These are phyloP conservation scores for Austrolebias charrua DNA, from an alignment of 2,797 vertebrate genomes.

Conservation along the genomic window DNA sequence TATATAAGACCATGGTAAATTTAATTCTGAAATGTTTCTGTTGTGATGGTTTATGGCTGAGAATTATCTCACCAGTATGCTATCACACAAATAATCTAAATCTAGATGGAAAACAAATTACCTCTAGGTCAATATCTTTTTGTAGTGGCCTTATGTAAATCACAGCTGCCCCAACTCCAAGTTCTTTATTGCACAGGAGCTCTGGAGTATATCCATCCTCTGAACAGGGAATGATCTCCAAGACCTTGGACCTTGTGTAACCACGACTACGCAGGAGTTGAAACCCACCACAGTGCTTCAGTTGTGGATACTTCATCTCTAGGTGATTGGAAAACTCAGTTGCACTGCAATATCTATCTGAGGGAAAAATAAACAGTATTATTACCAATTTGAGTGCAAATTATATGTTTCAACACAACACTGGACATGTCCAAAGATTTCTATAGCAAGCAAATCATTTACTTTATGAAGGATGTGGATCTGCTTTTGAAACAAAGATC, in stretches of 20 bases:
- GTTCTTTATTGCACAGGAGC: not conserved
- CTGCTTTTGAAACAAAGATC: too few species aligned
- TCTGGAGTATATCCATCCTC: not conserved
- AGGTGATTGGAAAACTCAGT: not conserved
- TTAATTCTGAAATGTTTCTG: not conserved
- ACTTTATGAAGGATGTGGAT: too few species aligned
- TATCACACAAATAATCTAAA: not conserved
- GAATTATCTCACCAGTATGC: not conserved
- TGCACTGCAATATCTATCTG: not conserved
- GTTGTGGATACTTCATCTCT: not conserved
- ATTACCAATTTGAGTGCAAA: not conserved
- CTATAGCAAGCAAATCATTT: too few species aligned
- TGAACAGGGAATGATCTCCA: not conserved
- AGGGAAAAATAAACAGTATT: not conserved
- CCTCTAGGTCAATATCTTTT: slow-evolving; percentile 5
- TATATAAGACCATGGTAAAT: not conserved
- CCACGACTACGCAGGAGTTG: not conserved
- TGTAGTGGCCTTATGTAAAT: slow-evolving; percentile 1
- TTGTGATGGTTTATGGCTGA: slow-evolving; percentile 6
- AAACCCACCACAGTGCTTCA: slow-evolving; percentile 5
- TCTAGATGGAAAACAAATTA: not conserved
- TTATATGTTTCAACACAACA: not conserved
- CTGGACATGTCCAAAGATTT: too few species aligned
- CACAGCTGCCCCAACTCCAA: slow-evolving; percentile 9
- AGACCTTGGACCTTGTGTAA: slow-evolving; percentile 2